phyloP scores from a whole-genome alignment of 1,140 invertebrate genomes.

The Pseudomyrmex gracilis region DNA sequence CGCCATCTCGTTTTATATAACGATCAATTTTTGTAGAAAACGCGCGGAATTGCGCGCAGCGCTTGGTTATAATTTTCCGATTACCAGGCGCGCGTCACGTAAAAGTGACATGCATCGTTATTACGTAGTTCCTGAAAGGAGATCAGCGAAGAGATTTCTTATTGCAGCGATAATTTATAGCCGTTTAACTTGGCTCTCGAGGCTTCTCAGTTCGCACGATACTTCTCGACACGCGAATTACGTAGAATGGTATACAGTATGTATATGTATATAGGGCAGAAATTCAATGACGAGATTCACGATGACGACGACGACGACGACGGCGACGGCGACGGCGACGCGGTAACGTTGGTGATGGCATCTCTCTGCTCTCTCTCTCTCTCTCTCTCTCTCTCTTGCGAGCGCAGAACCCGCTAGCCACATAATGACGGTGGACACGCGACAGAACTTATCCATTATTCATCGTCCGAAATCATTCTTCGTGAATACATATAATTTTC shows the following conservation, averaged over 20 bases:
- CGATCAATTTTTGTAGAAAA: background rate
- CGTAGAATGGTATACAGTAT: conserved; percentile 64
- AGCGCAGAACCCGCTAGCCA: conserved; percentile 59
- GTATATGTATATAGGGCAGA: conserved; percentile 61
- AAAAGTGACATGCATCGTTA: conserved; percentile 44
- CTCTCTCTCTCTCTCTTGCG: conserved; percentile 13
- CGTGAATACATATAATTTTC: conserved; percentile 79
- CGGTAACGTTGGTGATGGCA: no score
- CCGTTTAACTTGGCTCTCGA: conserved; percentile 63
- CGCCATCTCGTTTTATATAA: no score
- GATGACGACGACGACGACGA: conserved; percentile 40
- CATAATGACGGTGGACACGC: conserved; percentile 83
- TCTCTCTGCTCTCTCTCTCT: conserved; percentile 10
- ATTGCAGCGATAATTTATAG: conserved; percentile 69
- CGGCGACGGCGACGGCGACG: conserved; percentile 3
- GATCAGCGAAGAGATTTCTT: conserved; percentile 31
- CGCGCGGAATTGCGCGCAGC: background rate
- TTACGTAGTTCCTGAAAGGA: conserved; percentile 61
- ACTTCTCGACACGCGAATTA: conserved; percentile 69
- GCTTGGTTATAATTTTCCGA: conserved; percentile 31
- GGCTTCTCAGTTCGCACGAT: conserved; percentile 62
- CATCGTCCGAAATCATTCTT: conserved; percentile 79
- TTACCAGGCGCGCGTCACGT: conserved; percentile 34
- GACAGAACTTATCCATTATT: conserved; percentile 84
- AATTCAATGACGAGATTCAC: conserved; percentile 70